Evolutionary conservation across 92 coral and sea anemone genomes (phyloP), one percentile per base, ranked within the genome.

Genomic region (Desmophyllum pertusum): DNA sequence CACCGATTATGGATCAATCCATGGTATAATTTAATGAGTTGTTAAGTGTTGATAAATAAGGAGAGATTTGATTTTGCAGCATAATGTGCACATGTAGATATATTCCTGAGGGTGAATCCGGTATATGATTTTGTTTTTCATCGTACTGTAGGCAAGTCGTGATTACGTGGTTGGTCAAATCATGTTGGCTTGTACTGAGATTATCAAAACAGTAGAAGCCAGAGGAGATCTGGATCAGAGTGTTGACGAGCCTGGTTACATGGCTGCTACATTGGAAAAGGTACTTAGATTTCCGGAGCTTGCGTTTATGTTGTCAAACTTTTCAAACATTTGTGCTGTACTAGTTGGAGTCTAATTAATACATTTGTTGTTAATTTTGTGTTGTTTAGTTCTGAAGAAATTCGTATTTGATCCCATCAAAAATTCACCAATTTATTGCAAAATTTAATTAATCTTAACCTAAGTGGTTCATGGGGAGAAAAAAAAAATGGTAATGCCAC

Each of bases 151-250:
- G 99, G 99, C 98, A 21, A 91, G 91, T 66, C 88, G 97, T 48
- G 99, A 97, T 77, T 97, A 92, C 63, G 93, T 97, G 29, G 89
- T 94, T 11, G 94, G 97, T 37, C 99, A 97, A 82, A 93, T 97
- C 88, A 86, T 89, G 89, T 72, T 97, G 90, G 98, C 99, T 2
- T 97, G 98, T 80, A 92, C 95, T 41, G 98, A 97, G 81, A 97
- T 97, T 23, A 94, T 97, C 23, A 89, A 90, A 40, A 94, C 92
- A 33, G 99, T 97, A 4, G 94, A 97, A 76, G 89, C 93, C 55
- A 73, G 89, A 74, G 95, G 81, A 29, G 94, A 86, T 35, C 65
- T 85, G 19, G 84, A 76, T 37, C 76, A 63, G 73, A 81, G 85
- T 52, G 42, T 71, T 10, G 90, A 86, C 33, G 94, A 92, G 39